A percentile compares a stretch with the other conserved stretches of the same genome.
phyloP scores from a whole-genome alignment of 2,888 invertebrate genomes.

The Epirrhoe tristata region DNA sequence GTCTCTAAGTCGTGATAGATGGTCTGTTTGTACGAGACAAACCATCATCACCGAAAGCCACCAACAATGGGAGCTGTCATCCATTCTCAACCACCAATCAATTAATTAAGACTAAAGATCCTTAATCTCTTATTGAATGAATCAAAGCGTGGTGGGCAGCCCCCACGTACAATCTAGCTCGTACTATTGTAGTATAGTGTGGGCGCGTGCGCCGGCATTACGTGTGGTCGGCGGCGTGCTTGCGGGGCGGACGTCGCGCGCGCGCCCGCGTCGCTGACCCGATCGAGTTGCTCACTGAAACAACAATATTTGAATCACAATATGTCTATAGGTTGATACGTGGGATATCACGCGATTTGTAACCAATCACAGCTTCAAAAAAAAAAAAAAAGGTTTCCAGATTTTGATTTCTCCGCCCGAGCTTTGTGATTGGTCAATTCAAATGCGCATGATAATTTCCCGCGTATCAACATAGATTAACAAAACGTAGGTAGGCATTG shows the following conservation, averaged over 20 bases:
- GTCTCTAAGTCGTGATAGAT: background rate
- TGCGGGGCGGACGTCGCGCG: constrained; percentile 61
- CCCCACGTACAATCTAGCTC: constrained; percentile 8
- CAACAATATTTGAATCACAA: background rate
- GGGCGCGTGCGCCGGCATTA: constrained; percentile 49
- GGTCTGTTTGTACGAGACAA: background rate
- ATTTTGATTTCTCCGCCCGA: no score
- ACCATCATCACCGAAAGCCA: background rate
- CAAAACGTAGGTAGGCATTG: no score
- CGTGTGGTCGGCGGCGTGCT: constrained; percentile 71
- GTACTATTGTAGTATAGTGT: constrained; percentile 10
- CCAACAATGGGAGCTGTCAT: background rate
- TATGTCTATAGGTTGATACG: no score
- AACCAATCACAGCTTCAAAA: no score
- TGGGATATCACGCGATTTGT: no score
- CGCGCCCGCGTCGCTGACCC: constrained; percentile 50
- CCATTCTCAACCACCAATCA: background rate
- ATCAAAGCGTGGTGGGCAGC: background rate
- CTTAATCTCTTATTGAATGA: background rate
- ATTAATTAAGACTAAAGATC: background rate
- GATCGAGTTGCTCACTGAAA: constrained; percentile 37
- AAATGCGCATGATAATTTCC: no score
- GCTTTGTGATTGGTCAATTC: no score
- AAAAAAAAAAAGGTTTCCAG: no score
- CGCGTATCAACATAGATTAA: no score